phyloP scores from a whole-genome alignment of 2,888 invertebrate genomes.

The Bombyx huttoni region DNA sequence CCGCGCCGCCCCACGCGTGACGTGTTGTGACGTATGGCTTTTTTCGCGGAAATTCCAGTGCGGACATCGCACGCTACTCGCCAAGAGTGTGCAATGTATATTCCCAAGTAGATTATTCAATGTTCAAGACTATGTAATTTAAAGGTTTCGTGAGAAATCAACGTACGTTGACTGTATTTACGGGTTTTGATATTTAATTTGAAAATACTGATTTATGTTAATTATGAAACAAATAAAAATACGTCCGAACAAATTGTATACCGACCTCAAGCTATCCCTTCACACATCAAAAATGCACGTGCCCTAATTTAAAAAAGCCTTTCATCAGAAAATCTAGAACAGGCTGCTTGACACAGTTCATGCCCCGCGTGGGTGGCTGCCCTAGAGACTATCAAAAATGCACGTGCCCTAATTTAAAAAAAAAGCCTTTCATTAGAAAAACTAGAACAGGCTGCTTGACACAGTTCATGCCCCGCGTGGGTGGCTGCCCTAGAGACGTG shows the following conservation, averaged over 20 bases:
- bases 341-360: conserved; percentile 58
- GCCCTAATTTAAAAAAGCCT: conserved; percentile 7
- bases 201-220: no score
- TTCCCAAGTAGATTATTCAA: background rate
- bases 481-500: conserved; percentile 53
- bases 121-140: background rate
- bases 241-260: no score
- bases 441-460: conserved; percentile 59
- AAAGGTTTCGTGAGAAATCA: no score
- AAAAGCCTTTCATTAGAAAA: conserved; percentile 18
- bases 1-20: conserved; percentile 34
- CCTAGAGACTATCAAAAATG: conserved; percentile 39
- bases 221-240: no score
- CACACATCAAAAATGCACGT: conserved; percentile 11
- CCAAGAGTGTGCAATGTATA: conserved; percentile 10
- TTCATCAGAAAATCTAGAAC: conserved; percentile 42
- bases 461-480: conserved; percentile 54
- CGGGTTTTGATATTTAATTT: no score
- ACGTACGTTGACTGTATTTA: no score
- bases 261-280: no score
- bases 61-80: conserved; percentile 42
- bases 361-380: conserved; percentile 51
- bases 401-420: conserved; percentile 22
- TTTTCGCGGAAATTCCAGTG: conserved; percentile 67
- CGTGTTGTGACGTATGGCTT: conserved; percentile 48